These are phyloP conservation scores for Scyliorhinus canicula DNA, from an alignment of 2,797 vertebrate species.

Conservation along the genomic window DNA sequence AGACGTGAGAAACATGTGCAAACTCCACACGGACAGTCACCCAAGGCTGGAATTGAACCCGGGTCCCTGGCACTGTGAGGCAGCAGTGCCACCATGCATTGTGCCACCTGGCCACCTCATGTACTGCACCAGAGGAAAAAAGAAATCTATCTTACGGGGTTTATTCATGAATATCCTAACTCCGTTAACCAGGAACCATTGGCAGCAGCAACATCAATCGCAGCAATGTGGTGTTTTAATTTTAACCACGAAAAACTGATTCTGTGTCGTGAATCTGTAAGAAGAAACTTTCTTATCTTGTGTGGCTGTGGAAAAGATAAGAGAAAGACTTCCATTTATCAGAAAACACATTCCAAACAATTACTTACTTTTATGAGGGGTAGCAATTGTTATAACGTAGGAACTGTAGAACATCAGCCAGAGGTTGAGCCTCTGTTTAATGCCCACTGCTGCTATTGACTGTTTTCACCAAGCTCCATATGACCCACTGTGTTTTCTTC, in stretches of 20 bases:
- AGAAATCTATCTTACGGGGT: background rate
- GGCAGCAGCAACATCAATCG: background rate
- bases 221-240: background rate
- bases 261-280: background rate
- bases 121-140: background rate
- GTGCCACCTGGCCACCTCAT: too few species aligned
- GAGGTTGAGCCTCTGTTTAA: background rate
- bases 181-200: background rate
- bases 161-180: background rate
- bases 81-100: too few species aligned
- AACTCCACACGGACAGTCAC: too few species aligned
- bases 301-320: background rate
- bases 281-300: background rate
- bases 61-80: too few species aligned
- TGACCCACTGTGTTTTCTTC: background rate
- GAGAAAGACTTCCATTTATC: background rate
- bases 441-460: background rate
- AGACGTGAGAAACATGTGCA: too few species aligned
- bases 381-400: background rate
- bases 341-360: background rate
- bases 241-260: background rate
- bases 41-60: too few species aligned
- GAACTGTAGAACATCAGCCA: background rate
- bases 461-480: background rate
- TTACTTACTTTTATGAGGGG: background rate